Evolutionary conservation across 2,888 invertebrate species (phyloP).

Genomic region (Dioctria linearis): DNA sequence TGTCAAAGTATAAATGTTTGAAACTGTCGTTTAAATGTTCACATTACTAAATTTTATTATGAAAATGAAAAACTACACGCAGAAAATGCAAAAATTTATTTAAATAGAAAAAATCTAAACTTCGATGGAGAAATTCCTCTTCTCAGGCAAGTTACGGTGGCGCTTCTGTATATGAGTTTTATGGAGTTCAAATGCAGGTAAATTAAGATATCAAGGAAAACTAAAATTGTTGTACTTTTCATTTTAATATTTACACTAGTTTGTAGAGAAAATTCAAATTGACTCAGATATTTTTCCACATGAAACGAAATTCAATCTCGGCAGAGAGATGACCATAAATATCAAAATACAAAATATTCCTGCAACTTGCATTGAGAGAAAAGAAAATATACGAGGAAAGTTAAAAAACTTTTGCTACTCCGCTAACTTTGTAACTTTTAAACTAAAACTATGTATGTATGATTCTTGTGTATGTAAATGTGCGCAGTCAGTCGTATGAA

Average conservation of each 20-base stretch:
- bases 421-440: conserved; percentile 43
- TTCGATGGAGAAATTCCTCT: no score
- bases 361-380: not conserved
- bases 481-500: conserved; percentile 33
- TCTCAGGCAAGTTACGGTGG: no score
- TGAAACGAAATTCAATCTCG: no score
- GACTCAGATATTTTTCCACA: no score
- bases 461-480: conserved; percentile 47
- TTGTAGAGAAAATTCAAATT: no score
- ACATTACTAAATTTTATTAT: conserved; percentile 22
- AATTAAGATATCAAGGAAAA: no score
- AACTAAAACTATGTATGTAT: conserved; percentile 43
- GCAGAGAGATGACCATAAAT: not conserved
- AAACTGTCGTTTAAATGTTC: conserved; percentile 51
- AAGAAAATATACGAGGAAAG: conserved; percentile 2
- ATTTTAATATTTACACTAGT: not conserved
- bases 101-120: not conserved
- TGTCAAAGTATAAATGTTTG: conserved; percentile 47
- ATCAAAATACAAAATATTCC: not conserved
- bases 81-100: conserved; percentile 20
- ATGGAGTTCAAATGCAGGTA: no score
- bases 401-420: conserved; percentile 10
- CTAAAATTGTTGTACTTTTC: not conserved
- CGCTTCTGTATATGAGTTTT: no score
- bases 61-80: not conserved